phyloP scores from a whole-genome alignment of 2,113 vertebrate genomes.

The Coracopsis vasa region DNA sequence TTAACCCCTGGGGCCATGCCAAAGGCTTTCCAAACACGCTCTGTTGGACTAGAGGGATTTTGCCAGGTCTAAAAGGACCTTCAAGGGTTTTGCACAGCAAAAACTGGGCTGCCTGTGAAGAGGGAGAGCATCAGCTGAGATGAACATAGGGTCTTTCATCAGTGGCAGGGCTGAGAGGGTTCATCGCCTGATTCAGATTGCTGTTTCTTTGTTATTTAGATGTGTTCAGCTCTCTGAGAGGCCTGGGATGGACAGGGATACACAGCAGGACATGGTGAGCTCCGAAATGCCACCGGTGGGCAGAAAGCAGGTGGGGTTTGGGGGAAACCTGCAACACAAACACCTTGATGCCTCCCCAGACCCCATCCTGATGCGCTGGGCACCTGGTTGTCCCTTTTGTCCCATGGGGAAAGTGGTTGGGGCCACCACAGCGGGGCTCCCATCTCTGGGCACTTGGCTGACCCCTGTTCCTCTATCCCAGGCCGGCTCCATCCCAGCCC shows the following conservation, averaged over 20 bases:
- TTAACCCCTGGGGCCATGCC: not conserved
- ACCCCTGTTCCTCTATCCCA: not conserved
- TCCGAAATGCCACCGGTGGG: accelerated
- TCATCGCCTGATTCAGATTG: accelerated
- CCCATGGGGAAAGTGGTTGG: not conserved
- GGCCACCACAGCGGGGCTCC: accelerated
- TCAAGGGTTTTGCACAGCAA: not conserved
- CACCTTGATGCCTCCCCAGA: not conserved
- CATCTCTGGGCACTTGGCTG: accelerated
- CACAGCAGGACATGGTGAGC: accelerated
- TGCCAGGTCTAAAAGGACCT: not conserved
- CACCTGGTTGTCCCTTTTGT: not conserved
- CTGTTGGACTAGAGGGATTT: not conserved
- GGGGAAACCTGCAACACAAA: not conserved
- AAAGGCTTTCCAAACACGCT: not conserved
- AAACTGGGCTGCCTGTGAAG: accelerated
- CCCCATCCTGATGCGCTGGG: accelerated
- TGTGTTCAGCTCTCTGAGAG: not conserved
- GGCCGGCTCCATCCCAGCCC: not conserved
- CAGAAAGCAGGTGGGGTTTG: not conserved
- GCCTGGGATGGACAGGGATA: too few species aligned
- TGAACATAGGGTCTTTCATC: accelerated
- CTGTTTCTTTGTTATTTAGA: accelerated
- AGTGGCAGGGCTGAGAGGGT: not conserved
- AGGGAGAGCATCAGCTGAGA: not conserved